These are phyloP conservation scores for Pseudochaenichthys georgianus DNA, from an alignment of 2,797 vertebrate species.

Conservation along the genomic window DNA sequence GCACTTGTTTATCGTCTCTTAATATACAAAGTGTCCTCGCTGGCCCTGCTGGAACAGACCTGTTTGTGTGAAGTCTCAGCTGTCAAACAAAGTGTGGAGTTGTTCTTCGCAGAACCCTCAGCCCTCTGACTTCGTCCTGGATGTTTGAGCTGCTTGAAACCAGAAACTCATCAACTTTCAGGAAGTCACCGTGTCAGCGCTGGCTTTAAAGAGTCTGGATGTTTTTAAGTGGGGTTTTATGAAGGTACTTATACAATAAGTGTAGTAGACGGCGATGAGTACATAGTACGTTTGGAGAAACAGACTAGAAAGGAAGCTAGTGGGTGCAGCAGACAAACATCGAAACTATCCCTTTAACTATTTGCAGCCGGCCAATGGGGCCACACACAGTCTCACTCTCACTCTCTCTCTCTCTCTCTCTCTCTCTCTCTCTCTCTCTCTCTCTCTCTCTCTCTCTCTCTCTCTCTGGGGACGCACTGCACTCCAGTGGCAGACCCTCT, in stretches of 20 bases:
- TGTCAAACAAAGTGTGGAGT: constrained; percentile 3
- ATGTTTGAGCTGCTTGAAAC: constrained; percentile 13
- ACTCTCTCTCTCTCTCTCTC: not conserved
- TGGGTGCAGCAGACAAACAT: no score
- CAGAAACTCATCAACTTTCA: constrained; percentile 23
- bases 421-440: not conserved
- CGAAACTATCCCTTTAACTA: not conserved
- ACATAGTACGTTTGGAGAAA: no score
- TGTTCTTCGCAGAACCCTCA: not conserved
- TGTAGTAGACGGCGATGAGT: no score
- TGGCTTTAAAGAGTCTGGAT: not conserved
- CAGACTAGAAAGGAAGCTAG: no score
- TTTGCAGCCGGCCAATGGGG: constrained; percentile 12
- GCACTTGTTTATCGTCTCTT: not conserved
- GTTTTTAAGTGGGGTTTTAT: no score
- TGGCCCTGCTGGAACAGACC: not conserved
- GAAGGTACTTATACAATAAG: no score
- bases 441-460: not conserved
- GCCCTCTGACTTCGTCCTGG: constrained; percentile 9
- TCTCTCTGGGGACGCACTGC: constrained; percentile 39
- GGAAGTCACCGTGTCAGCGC: constrained; percentile 7
- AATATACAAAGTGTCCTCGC: not conserved
- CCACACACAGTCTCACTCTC: not conserved
- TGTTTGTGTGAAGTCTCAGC: not conserved
- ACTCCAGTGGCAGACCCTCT: constrained; percentile 56